Evolutionary conservation across 2,888 invertebrate genomes (phyloP).

Genomic region (Rhyacophila evoluta): DNA sequence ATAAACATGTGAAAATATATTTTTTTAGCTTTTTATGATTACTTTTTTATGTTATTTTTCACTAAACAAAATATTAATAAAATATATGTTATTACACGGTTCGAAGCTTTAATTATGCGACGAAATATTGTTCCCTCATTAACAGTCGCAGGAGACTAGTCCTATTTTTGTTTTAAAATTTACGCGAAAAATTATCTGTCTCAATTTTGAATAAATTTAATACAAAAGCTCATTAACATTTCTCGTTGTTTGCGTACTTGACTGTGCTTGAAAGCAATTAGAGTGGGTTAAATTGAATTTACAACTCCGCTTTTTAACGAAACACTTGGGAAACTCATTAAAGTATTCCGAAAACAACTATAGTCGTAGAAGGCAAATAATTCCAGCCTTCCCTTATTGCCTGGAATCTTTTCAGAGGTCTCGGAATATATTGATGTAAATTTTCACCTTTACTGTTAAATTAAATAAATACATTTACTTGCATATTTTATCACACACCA

Average conservation of each 20-base stretch:
- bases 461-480: too few relatives aligned
- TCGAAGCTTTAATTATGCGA: conserved; percentile 14
- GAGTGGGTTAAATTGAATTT: conserved; percentile 41
- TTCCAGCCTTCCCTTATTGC: conserved; percentile 15
- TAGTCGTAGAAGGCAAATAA: conserved; percentile 31
- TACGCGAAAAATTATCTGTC: conserved; percentile 27
- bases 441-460: too few relatives aligned
- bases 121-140: conserved; percentile 12
- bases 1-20: too few relatives aligned
- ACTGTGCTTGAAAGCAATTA: conserved; percentile 39
- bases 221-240: conserved; percentile 36
- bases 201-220: conserved; percentile 33
- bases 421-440: neutral
- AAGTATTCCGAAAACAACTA: conserved; percentile 37
- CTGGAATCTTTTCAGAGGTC: neutral
- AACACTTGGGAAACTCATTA: conserved; percentile 39
- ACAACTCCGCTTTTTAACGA: conserved; percentile 42
- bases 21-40: too few relatives aligned
- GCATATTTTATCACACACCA: too few relatives aligned
- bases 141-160: neutral
- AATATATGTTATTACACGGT: too few relatives aligned
- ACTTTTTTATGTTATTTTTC: too few relatives aligned
- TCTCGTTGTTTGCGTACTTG: conserved; percentile 37
- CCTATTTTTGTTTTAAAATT: conserved; percentile 25
- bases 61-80: too few relatives aligned